Conservation (phyloP, 2,113 vertebrate genomes). For the Psammodynastes pulverulentus region DNA sequence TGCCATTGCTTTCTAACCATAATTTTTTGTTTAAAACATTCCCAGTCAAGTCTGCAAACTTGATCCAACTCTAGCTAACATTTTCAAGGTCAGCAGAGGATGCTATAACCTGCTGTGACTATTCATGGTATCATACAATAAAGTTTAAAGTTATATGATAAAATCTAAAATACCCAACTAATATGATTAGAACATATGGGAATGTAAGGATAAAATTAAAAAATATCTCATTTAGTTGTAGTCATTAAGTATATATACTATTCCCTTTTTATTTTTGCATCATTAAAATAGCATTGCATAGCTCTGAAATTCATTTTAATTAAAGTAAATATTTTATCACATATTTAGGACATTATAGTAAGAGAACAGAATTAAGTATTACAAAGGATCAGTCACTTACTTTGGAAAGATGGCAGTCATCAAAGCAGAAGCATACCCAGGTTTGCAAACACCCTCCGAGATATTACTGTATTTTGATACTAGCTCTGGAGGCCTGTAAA, state of each 20-base stretch:
- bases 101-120: not conserved
- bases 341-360: not conserved
- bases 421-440: slow-evolving; percentile 88
- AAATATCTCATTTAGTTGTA: not conserved
- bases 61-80: not conserved
- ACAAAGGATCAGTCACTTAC: slow-evolving; percentile 73
- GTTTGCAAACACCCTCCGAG: slow-evolving; percentile 88
- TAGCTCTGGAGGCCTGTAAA: slow-evolving; percentile 81
- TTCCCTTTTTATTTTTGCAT: not conserved
- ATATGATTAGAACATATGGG: not conserved
- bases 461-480: slow-evolving; percentile 89
- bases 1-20: too few species aligned
- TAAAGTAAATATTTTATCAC: not conserved
- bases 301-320: not conserved
- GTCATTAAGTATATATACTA: not conserved
- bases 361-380: not conserved
- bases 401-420: slow-evolving; percentile 94
- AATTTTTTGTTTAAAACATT: not conserved
- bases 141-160: not conserved
- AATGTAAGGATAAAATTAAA: not conserved
- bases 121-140: not conserved
- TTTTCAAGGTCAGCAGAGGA: not conserved
- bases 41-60: not conserved
- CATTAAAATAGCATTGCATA: not conserved
- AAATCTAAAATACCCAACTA: not conserved